Base-by-base conservation (phyloP, 2,797 vertebrate genomes). In the Callimico goeldii region DNA sequence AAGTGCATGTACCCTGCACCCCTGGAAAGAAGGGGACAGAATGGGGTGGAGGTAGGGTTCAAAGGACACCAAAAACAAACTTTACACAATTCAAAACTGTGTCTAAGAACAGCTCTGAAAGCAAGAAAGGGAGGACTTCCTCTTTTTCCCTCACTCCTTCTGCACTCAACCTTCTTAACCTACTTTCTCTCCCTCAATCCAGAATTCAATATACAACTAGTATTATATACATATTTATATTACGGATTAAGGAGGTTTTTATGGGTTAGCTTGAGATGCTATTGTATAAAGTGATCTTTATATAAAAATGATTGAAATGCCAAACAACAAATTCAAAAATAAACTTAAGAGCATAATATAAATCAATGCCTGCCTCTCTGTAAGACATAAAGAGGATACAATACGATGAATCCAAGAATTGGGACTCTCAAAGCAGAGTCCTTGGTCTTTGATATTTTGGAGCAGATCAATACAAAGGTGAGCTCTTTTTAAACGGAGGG, bases 291-390 rank as follows among this genome's bases (percentile, higher is more conserved):
- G 76, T 70, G 61, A 9, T 90, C 5, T 75, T 67, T 76, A 75
- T 3, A 73, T 75, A 89, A 89, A 92, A 80, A 84, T 80, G 26
- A 86, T 10, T 81, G 55, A 95, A 96, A 90, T 93, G 64, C 2
- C 48, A 93, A 85, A 94, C 33, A 92, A 43, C 17, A 50, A 93
- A 79, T 70, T 88, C 39, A 58, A 50, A 92, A 70, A 36, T 90
- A 80, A 92, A 76, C 30, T 81, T 72, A 89, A 89, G 15, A 58
- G 17, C 86, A 70, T 39, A 86, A 70, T 50, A 14, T 55, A 52
- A 80, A 64, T 11, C n/a, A 33, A 83, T 39, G 64, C 9, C 55
- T 79, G 52, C 28, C 13, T 80, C 39, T 43, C 15, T 11, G 28
- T 64, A 84, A 61, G 33, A 80, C 13, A 88, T 72, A 84, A 88